phyloP scores from a whole-genome alignment of 1,140 invertebrate genomes.

The Ceratina calcarata region DNA sequence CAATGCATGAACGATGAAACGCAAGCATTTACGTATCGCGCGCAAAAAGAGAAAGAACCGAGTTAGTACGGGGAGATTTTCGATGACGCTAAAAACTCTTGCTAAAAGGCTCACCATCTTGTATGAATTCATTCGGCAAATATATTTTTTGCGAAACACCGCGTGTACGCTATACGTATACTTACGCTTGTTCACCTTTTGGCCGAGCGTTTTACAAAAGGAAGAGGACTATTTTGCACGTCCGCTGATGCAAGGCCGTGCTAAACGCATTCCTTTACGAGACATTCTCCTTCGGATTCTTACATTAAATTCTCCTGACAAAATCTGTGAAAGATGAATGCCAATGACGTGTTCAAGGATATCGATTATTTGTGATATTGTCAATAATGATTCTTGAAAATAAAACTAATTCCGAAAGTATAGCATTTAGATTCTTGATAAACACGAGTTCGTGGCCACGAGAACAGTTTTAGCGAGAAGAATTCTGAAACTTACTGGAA shows the following conservation, averaged over 20 bases:
- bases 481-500: too few species aligned
- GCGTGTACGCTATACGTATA: background rate
- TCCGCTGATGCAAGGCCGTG: background rate
- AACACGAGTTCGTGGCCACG: too few species aligned
- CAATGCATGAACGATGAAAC: slow-evolving; percentile 6
- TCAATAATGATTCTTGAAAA: too few species aligned
- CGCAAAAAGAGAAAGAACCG: background rate
- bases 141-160: slow-evolving; percentile 16
- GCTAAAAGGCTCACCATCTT: slow-evolving; percentile 37
- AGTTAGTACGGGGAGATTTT: background rate
- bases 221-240: slow-evolving; percentile 7
- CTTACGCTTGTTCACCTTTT: slow-evolving; percentile 23
- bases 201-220: background rate
- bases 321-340: background rate
- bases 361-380: too few species aligned
- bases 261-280: slow-evolving; percentile 9
- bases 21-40: slow-evolving; percentile 20
- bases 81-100: slow-evolving; percentile 12
- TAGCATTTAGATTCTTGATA: too few species aligned
- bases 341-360: too few species aligned
- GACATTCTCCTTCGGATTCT: background rate
- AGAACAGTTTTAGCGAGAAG: too few species aligned
- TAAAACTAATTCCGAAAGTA: too few species aligned
- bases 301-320: background rate
- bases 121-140: slow-evolving; percentile 41